Conservation (phyloP, 2,113 vertebrate species). For the Vidua chalybeata region DNA sequence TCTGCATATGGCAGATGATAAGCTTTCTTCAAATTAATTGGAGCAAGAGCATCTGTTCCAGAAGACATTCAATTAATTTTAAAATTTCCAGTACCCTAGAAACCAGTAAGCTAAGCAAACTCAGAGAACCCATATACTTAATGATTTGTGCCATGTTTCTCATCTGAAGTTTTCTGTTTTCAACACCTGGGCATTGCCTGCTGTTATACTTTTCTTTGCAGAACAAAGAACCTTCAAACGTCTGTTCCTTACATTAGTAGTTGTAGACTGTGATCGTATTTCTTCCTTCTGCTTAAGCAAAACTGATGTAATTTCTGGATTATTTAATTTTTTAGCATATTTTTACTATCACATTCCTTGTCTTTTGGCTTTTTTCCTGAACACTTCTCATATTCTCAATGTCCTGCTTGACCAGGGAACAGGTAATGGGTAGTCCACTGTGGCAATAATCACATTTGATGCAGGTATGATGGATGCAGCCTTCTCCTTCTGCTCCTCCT, state of each 20-base stretch:
- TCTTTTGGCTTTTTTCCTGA: background rate
- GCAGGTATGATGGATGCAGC: background rate
- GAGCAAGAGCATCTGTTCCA: background rate
- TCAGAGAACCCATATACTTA: background rate
- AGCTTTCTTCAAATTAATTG: conserved; percentile 18
- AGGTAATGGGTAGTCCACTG: background rate
- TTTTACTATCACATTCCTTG: background rate
- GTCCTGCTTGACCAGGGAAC: background rate
- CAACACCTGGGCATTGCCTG: background rate
- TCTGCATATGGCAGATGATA: background rate
- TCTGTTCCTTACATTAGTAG: background rate
- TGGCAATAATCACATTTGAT: background rate
- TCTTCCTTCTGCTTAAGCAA: background rate
- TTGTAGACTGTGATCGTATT: background rate
- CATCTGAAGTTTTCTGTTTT: background rate
- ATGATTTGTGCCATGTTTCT: background rate
- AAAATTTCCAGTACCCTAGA: background rate
- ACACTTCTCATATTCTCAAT: background rate
- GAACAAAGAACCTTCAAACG: background rate
- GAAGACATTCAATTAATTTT: background rate
- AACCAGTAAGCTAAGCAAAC: background rate
- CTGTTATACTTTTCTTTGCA: background rate
- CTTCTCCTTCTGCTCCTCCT: background rate
- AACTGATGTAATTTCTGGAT: background rate
- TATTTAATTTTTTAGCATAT: background rate